Percentiles rank a stretch among this genome's conserved stretches.
Conservation (phyloP, 2,797 vertebrate species). For the Thalassophryne amazonica region DNA sequence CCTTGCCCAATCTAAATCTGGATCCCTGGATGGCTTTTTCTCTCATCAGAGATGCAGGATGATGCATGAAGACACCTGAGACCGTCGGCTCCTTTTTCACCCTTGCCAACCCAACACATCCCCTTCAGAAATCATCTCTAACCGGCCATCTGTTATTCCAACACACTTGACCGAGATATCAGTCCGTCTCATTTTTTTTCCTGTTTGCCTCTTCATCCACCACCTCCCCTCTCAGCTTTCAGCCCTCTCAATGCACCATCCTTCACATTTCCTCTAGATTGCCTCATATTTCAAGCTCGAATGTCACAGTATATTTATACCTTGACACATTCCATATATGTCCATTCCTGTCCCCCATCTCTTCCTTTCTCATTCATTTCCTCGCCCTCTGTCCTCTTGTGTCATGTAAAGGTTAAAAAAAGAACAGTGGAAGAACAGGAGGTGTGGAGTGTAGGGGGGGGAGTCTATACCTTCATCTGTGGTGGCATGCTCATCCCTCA, state of each 20-base stretch:
- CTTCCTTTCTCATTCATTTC: no score
- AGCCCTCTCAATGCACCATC: slow-evolving; percentile 9
- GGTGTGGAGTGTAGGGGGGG: not conserved
- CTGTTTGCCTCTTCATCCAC: not conserved
- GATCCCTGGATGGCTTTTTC: not conserved
- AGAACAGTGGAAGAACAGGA: slow-evolving; percentile 7
- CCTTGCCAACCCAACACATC: not conserved
- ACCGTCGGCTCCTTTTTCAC: slow-evolving; percentile 2
- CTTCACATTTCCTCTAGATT: not conserved
- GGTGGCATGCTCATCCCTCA: slow-evolving; percentile 84
- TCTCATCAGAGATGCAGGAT: not conserved
- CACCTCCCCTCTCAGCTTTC: slow-evolving; percentile 25
- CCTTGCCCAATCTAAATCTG: not conserved
- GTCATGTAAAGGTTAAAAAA: slow-evolving; percentile 28
- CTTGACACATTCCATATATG: not conserved
- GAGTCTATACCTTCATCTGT: slow-evolving; percentile 81
- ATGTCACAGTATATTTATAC: not conserved
- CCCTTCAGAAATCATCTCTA: slow-evolving; percentile 13
- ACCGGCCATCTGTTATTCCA: slow-evolving; percentile 22
- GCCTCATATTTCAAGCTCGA: slow-evolving; percentile 4
- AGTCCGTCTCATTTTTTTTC: slow-evolving; percentile 6
- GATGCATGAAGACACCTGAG: slow-evolving; percentile 40
- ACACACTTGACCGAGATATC: slow-evolving; percentile 38
- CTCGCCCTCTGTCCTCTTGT: not conserved
- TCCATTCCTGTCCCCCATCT: not conserved